Evolutionary conservation across 2,797 vertebrate genomes (phyloP).

Genomic region (Halcyon badia): DNA sequence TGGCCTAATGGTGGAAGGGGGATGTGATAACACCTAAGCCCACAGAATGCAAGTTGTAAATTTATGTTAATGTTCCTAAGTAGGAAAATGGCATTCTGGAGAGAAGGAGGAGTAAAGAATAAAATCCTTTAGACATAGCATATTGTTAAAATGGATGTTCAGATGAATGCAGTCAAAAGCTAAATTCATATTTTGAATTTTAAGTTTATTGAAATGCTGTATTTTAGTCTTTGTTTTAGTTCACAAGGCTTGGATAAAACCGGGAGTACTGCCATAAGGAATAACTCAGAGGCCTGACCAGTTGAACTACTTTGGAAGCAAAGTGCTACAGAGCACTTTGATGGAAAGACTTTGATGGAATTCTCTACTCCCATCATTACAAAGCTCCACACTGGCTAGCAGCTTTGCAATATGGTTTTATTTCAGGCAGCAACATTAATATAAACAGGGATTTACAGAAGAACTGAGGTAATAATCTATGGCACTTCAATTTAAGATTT

Average conservation of each 20-base stretch:
- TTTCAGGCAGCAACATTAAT: not conserved
- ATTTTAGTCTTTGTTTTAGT: not conserved
- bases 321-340: not conserved
- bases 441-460: not conserved
- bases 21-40: not conserved
- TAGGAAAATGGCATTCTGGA: not conserved
- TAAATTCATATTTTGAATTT: not conserved
- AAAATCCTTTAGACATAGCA: not conserved
- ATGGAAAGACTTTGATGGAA: not conserved
- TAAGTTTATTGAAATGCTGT: not conserved
- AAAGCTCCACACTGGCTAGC: not conserved
- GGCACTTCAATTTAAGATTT: not conserved
- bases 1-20: not conserved
- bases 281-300: not conserved
- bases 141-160: not conserved
- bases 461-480: not conserved
- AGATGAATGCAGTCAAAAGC: not conserved
- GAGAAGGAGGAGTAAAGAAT: not conserved
- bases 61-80: not conserved
- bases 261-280: not conserved
- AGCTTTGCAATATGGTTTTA: not conserved
- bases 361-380: not conserved
- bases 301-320: not conserved
- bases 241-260: not conserved
- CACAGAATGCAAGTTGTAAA: not conserved